Conservation (phyloP, 2,888 invertebrate species). For the Euspilapteryx auroguttella region DNA sequence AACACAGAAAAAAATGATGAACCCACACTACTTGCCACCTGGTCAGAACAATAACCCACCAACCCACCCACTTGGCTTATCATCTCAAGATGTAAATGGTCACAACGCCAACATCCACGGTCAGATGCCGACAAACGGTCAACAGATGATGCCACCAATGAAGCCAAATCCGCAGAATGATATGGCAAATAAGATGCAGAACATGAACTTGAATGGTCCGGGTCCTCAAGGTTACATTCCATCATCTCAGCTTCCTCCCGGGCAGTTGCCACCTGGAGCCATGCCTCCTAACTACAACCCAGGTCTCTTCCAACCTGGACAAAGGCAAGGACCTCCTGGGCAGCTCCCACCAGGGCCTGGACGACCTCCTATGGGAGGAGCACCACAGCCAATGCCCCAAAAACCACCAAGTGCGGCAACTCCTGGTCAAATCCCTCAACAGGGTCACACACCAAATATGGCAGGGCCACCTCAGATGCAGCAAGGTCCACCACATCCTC, state of each 20-base stretch:
- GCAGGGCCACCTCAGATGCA: constrained; percentile 1
- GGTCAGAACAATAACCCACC: constrained; percentile 51
- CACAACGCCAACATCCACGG: constrained; percentile 35
- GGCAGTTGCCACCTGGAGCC: constrained; percentile 18
- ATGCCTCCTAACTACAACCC: constrained; percentile 21
- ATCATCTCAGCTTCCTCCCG: constrained; percentile 29
- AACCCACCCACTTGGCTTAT: constrained; percentile 30
- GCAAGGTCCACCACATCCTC: constrained; percentile 10
- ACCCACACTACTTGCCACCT: constrained; percentile 47
- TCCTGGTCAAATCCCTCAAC: constrained; percentile 9
- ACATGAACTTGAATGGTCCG: constrained; percentile 41
- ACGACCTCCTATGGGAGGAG: constrained; percentile 8
- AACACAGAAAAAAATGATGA: constrained; percentile 34
- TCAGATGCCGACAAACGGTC: constrained; percentile 21
- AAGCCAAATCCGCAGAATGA: constrained; percentile 19
- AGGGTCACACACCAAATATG: background rate
- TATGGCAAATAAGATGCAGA: constrained; percentile 50
- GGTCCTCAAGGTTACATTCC: constrained; percentile 31
- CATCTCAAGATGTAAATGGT: constrained; percentile 44
- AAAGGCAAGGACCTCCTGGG: constrained; percentile 12
- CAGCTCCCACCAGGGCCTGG: constrained; percentile 3
- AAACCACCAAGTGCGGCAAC: constrained; percentile 3
- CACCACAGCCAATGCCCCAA: constrained; percentile 10
- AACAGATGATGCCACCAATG: constrained; percentile 15
- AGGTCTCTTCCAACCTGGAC: constrained; percentile 20